These are phyloP conservation scores for Cephus pygmeus DNA, from an alignment of 2,888 invertebrate genomes.

Conservation along the genomic window DNA sequence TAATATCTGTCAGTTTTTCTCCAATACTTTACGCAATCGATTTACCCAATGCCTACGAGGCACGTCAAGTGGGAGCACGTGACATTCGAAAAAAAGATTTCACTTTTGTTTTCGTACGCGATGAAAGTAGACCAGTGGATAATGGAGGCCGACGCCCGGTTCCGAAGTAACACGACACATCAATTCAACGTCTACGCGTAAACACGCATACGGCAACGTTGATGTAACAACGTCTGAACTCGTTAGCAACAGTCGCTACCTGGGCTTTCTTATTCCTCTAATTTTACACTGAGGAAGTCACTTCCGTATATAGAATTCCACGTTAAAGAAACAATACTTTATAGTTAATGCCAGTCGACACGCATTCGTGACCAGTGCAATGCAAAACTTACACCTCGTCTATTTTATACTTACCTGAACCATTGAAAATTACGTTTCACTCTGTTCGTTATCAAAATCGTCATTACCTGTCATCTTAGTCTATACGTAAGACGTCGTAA, in stretches of 20 bases:
- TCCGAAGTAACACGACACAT: conserved; percentile 15
- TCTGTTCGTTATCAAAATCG: too few relatives aligned
- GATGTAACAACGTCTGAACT: background rate
- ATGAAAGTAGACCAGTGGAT: conserved; percentile 18
- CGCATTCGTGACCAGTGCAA: background rate
- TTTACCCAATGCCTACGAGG: background rate
- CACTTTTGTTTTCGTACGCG: conserved; percentile 18
- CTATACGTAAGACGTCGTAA: too few relatives aligned
- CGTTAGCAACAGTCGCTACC: conserved; percentile 1
- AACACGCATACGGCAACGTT: background rate
- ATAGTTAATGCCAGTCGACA: background rate
- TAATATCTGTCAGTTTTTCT: background rate
- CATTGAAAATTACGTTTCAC: too few relatives aligned
- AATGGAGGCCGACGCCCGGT: conserved; percentile 17
- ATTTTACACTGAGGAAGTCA: background rate
- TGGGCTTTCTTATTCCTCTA: conserved; percentile 2
- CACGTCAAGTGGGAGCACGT: background rate
- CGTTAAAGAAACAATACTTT: background rate
- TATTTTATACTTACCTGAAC: background rate
- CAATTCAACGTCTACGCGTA: background rate
- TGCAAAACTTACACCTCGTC: background rate
- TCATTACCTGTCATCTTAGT: too few relatives aligned
- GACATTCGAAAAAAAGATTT: conserved; percentile 9
- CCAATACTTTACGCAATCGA: background rate
- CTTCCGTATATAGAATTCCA: background rate